A percentile compares a stretch with the other conserved stretches of the same genome.
phyloP scores from a whole-genome alignment of 2,888 invertebrate species.

The Ennomos erosarius region DNA sequence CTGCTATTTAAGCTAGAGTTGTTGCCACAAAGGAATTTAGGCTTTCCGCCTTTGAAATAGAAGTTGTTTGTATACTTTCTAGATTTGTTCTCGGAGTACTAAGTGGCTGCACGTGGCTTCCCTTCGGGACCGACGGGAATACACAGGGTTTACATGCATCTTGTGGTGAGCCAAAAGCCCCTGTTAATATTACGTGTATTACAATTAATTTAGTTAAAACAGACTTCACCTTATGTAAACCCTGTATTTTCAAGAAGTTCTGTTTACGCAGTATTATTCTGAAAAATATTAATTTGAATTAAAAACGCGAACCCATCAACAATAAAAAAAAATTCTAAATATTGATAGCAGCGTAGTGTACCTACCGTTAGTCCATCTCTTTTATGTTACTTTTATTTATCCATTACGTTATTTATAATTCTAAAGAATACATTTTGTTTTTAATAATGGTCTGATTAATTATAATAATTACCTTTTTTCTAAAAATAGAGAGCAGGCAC shows the following conservation, averaged over 20 bases:
- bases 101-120: conserved; percentile 79
- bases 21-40: conserved; percentile 61
- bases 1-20: conserved; percentile 63
- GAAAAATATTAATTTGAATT: too few species aligned
- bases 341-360: too few species aligned
- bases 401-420: too few species aligned
- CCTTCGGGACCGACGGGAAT: conserved; percentile 66
- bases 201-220: conserved; percentile 73
- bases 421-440: too few species aligned
- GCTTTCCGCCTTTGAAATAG: conserved; percentile 56
- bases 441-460: too few species aligned
- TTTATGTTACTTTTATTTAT: too few species aligned
- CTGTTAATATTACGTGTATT: conserved; percentile 74
- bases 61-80: conserved; percentile 58
- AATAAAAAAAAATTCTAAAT: too few species aligned
- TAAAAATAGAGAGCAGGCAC: too few species aligned
- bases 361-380: too few species aligned
- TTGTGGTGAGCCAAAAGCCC: conserved; percentile 70
- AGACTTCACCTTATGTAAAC: conserved; percentile 47
- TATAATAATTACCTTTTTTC: too few species aligned
- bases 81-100: conserved; percentile 68
- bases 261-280: too few species aligned
- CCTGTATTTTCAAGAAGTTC: conserved; percentile 6
- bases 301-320: too few species aligned
- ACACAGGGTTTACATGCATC: conserved; percentile 75